Base-by-base conservation (phyloP, 2,113 vertebrate genomes). In the Tringa solitaria region DNA sequence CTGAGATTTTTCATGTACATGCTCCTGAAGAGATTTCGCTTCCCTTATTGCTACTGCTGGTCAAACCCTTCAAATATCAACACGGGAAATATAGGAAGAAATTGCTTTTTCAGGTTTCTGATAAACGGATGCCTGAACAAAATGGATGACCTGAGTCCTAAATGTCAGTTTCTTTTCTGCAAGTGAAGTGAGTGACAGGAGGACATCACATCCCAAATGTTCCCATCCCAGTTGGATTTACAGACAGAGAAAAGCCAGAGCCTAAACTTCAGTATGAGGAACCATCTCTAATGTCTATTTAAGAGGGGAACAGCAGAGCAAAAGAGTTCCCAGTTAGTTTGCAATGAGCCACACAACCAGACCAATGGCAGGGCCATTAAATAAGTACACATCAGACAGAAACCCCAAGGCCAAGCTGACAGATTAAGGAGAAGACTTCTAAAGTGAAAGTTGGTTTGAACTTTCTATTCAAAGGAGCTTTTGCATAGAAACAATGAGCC, bases 351-450 rank as follows among this genome's bases (percentile, higher is more conserved):
- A 37, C 65, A 22, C 26, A 28, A 9, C 37, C 41, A 32, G 14
- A 24, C 1, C 16, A 45, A 12, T 10, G 0, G 10, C 45, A 63
- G 63, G 4, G 32, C 78, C 54, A 8, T 6, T 3, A 35, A 53
- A n/a, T 28, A 41, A 45, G 12, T 12, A 9, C 56, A 4, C 0
- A 0, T n/a, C 77, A 76, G 73, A 75, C 3, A 64, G 39, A 54
- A 74, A 87, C 39, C 13, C 15, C 22, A 33, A 37, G n/a, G 7
- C 18, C 37, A 23, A 41, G 8, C 23, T 9, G 51, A 63, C 57
- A 67, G 33, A 18, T 24, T 37, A 43, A 24, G 43, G 14, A 43
- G 59, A 35, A 56, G 14, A 57, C 7, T 63, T 72, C 6, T 9
- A 43, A 54, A 43, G 15, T 26, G 43, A 37, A 59, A 39, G 12